A percentile compares a stretch with the other conserved stretches of the same genome.
Evolutionary conservation across 2,888 invertebrate genomes (phyloP).

Genomic region (Acronicta alni): DNA sequence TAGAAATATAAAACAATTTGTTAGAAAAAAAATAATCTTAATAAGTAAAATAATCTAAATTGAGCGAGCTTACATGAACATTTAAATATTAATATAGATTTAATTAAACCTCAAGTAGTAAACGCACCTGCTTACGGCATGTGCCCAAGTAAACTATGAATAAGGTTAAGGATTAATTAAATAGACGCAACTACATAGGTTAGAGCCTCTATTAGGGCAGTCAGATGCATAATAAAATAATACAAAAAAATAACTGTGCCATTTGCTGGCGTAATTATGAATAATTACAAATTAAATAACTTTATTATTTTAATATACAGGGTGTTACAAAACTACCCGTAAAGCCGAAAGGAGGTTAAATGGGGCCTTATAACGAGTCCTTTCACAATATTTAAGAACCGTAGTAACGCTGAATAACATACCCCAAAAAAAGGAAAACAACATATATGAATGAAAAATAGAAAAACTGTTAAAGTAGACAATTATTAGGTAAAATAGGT

Average conservation of each 20-base stretch:
- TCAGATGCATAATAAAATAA: slow-evolving; percentile 11
- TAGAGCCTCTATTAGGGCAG: slow-evolving; percentile 6
- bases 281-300: slow-evolving; percentile 12
- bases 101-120: slow-evolving; percentile 17
- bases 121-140: slow-evolving; percentile 52
- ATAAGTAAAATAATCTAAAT: background rate
- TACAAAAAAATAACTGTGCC: slow-evolving; percentile 10
- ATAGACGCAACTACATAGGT: slow-evolving; percentile 20
- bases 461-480: no score
- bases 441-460: no score
- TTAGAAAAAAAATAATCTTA: no score
- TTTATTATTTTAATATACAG: background rate
- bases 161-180: slow-evolving; percentile 30
- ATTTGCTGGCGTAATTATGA: slow-evolving; percentile 17
- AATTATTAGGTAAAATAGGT: no score
- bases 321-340: background rate
- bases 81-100: slow-evolving; percentile 19
- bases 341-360: no score
- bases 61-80: slow-evolving; percentile 1
- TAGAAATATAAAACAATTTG: no score
- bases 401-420: no score
- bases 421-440: no score
- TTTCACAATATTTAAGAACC: no score
- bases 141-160: slow-evolving; percentile 34
- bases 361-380: no score